Percentiles rank a stretch among this genome's conserved stretches.
Evolutionary conservation across 2,113 vertebrate species (phyloP).

Genomic region (Gymnorhina tibicen): DNA sequence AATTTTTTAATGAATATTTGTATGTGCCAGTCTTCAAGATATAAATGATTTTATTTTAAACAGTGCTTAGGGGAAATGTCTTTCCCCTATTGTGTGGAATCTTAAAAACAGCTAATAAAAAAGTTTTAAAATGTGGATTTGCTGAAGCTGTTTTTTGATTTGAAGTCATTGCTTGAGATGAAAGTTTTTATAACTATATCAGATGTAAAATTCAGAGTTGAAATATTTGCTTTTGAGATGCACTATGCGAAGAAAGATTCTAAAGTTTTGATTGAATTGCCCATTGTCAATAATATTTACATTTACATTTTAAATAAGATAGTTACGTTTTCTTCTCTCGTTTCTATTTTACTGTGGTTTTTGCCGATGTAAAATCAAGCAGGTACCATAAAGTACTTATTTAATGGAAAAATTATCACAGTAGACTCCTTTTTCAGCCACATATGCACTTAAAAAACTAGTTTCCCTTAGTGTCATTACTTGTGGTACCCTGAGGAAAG

Average conservation of each 20-base stretch:
- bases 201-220: neutral
- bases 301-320: neutral
- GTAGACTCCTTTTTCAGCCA: neutral
- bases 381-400: neutral
- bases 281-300: neutral
- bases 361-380: neutral
- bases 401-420: neutral
- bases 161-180: neutral
- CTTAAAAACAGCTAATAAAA: neutral
- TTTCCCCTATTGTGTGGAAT: neutral
- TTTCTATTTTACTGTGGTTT: neutral
- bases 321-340: neutral
- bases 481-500: neutral
- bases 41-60: neutral
- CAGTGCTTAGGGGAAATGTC: neutral
- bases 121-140: neutral
- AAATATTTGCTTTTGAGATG: neutral
- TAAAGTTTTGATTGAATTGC: neutral
- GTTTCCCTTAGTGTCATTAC: neutral
- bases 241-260: neutral
- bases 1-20: neutral
- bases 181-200: neutral
- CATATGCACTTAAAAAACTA: neutral
- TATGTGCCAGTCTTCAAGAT: neutral
- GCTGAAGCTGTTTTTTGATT: neutral